These are phyloP conservation scores for Caenorhabditis brenneri DNA, from an alignment of 1,140 invertebrate species.

Conservation along the genomic window DNA sequence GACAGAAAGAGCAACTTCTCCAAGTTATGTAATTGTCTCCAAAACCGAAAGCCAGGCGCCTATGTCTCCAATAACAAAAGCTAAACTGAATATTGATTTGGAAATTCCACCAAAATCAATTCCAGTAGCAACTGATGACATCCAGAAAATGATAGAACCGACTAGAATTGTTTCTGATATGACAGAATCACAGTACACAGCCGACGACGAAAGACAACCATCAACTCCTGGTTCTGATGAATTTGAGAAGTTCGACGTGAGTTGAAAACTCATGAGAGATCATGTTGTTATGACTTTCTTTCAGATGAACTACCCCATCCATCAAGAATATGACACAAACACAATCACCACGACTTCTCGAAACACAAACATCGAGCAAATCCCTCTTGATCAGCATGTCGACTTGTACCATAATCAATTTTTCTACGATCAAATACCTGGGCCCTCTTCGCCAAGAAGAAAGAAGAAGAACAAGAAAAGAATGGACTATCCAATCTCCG, in stretches of 20 bases:
- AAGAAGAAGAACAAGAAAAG: not conserved
- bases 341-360: not conserved
- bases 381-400: constrained; percentile 9
- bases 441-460: not conserved
- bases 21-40: constrained; percentile 41
- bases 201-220: constrained; percentile 4
- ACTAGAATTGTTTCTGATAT: not conserved
- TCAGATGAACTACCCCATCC: not conserved
- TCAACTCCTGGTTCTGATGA: constrained; percentile 4
- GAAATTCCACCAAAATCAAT: constrained; percentile 19
- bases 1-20: constrained; percentile 34
- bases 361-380: constrained; percentile 3
- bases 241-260: constrained; percentile 6
- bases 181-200: not conserved
- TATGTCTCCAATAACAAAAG: constrained; percentile 39
- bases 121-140: too few relatives aligned
- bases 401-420: constrained; percentile 38
- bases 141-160: not conserved
- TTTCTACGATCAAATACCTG: constrained; percentile 30
- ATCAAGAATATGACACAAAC: not conserved
- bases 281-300: not conserved
- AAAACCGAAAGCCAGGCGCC: constrained; percentile 32
- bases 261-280: not conserved
- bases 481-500: constrained; percentile 6
- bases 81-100: constrained; percentile 43